Percentiles rank a stretch among this genome's conserved stretches.
These are phyloP conservation scores for Palythoa caribaeorum DNA, from an alignment of 92 coral and sea anemone species.

Conservation along the genomic window DNA sequence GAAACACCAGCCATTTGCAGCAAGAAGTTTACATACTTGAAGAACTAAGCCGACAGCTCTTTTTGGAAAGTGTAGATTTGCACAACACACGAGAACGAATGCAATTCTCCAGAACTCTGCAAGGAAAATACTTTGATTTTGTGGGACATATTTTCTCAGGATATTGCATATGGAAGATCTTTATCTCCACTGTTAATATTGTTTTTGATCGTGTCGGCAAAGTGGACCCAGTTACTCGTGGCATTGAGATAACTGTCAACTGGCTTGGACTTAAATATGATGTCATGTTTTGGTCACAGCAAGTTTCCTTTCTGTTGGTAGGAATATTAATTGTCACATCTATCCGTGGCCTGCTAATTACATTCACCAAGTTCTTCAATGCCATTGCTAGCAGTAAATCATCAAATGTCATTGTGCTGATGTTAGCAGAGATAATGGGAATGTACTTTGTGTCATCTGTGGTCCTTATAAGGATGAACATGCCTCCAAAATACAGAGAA, in stretches of 20 bases:
- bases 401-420: constrained; percentile 90
- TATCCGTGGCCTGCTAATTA: constrained; percentile 96
- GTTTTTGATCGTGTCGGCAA: constrained; percentile 99
- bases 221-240: constrained; percentile 96
- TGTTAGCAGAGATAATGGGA: constrained; percentile 97
- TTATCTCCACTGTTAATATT: constrained; percentile 97
- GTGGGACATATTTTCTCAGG: constrained; percentile 98
- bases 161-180: constrained; percentile 97
- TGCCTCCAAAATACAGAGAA: constrained; percentile 94
- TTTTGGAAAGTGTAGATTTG: constrained; percentile 93
- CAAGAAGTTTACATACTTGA: constrained; percentile 91
- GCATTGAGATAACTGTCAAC: constrained; percentile 94
- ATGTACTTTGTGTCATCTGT: constrained; percentile 99
- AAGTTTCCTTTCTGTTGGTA: constrained; percentile 88
- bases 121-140: constrained; percentile 96
- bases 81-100: constrained; percentile 93
- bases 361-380: constrained; percentile 97
- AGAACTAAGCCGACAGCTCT: constrained; percentile 97
- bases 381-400: constrained; percentile 99
- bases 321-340: constrained; percentile 97
- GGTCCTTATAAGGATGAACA: constrained; percentile 94
- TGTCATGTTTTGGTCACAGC: constrained; percentile 97
- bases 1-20: constrained; percentile 85
- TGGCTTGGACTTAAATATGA: constrained; percentile 94
- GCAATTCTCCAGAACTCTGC: constrained; percentile 96